Evolutionary conservation across 2,888 invertebrate genomes (phyloP), one percentile per base, ranked within the genome.

Genomic region (Mesochorus sp.): DNA sequence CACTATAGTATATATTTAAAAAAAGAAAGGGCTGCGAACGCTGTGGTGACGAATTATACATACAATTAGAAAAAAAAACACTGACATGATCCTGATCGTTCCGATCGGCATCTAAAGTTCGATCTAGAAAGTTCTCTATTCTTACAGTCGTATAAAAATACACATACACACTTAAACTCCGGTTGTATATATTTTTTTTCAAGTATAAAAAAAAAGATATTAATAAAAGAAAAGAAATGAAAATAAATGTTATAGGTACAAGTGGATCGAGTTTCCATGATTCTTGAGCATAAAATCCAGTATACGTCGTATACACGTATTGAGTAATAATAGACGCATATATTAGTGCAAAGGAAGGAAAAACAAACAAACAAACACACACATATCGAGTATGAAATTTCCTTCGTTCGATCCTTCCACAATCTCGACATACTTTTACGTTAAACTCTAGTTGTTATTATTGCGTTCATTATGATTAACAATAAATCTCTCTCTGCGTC

Each of bases 31-130:
- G 64, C 64, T 67, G 8, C 28, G 39, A 67, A 64, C 59, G 64
- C 51, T 44, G 61, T n/a, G 28, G 42, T 64, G 78, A 74, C 78
- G 78, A 77, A 71, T 71, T 80, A 61, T 78, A 72, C 24, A 44
- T 26, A 28, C n/a, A 42, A 44, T 26, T 34, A 37, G 21, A 31
- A 47, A 57, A 24, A 28, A 37, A 3, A 17, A 64, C n/a, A n/a
- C n/a, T n/a, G n/a, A n/a, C n/a, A n/a, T n/a, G n/a, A n/a, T 19
- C 26, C 17, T 12, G 19, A 51, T 55, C 51, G 51, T 39, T 39
- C 26, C 66, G 39, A 66, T 17, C 53, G 31, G 47, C 47, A 34
- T 66, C 39, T 19, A n/a, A 53, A 42, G 67, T 67, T 67, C 67
- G 67, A 73, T 42, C 17, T 66, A 61, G 59, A 3, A 71, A 57